Percentiles rank a stretch among this genome's conserved stretches.
Conservation (phyloP, 92 coral and sea anemone species). For the Paramuricea clavata region DNA sequence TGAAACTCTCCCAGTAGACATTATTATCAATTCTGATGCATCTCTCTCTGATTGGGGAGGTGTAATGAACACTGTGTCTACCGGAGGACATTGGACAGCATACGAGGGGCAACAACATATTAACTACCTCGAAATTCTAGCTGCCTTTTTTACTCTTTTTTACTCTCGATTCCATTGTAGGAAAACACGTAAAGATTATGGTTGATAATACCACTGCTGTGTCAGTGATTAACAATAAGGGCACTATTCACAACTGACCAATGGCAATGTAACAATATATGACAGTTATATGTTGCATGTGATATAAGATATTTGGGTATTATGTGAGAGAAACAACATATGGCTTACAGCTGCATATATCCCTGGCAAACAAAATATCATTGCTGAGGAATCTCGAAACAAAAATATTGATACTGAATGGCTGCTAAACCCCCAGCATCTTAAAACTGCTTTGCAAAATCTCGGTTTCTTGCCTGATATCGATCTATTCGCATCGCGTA, state of each 20-base stretch:
- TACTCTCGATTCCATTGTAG: no score
- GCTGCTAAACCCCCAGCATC: background rate
- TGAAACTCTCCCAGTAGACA: no score
- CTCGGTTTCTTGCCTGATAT: background rate
- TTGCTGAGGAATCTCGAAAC: slow-evolving; percentile 13
- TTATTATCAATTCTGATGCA: no score
- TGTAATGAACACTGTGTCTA: background rate
- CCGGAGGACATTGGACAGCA: slow-evolving; percentile 9
- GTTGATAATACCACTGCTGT: no score
- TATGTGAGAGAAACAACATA: background rate
- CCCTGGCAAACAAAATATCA: background rate
- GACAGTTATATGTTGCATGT: no score
- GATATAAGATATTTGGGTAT: no score
- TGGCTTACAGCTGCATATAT: background rate
- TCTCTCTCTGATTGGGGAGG: background rate
- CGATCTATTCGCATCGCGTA: background rate
- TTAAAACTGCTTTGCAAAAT: background rate
- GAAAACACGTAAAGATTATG: no score
- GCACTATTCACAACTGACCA: no score
- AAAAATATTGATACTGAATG: slow-evolving; percentile 15
- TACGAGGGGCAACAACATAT: background rate
- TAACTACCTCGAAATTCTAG: no score
- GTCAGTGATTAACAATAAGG: no score
- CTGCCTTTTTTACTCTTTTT: no score
- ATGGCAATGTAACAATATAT: no score